Base-by-base conservation (phyloP, 2,888 invertebrate genomes). In the Pristionchus mayeri region DNA sequence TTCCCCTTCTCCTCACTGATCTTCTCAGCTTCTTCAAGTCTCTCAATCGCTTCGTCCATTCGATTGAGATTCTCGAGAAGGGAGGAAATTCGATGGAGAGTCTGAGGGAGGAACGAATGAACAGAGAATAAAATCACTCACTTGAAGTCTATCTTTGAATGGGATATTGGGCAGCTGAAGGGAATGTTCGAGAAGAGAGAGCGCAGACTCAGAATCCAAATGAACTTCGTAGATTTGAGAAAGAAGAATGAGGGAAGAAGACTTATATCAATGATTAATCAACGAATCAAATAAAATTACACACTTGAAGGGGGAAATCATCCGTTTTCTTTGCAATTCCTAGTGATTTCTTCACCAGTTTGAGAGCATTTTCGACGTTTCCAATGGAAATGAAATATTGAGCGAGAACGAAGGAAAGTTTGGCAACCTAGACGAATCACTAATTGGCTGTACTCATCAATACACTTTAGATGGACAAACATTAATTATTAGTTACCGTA, bases 171-270 rank as follows among this genome's bases (percentile, higher is more conserved):
- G 63, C 24, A 82, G 27, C 48, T 60, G 18, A 30, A 52, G 6
- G 37, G 57, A 82, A 27, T 60, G 63, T n/a, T 48, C 24, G 48
- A 82, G 63, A 18, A 82, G 48, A 82, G 63, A 48, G 3, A 82
- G 44, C 6, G 81, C 44, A 4, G 81, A 82, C 16, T 48, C 27
- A n/a, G 21, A 21, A 63, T 82, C 81, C 27, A n/a, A 82, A 16
- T 48, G 34, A 4, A 48, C 1, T n/a, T 82, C 81, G 13, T 82
- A 82, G 30, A 82, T 63, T 80, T 80, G 80, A 16, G 80, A 57
- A 40, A 80, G 80, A 2, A 80, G 80, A 80, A 80, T 37, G n/a
- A 80, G 63, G 24, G 48, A 82, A 21, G 63, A 82, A n/a, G 60
- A n/a, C 60, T 40, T 54, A 78, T 1, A 0, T 24, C 3, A 37